Conservation (phyloP, 2,888 invertebrate species). For the Drosophila fulvimacula region DNA sequence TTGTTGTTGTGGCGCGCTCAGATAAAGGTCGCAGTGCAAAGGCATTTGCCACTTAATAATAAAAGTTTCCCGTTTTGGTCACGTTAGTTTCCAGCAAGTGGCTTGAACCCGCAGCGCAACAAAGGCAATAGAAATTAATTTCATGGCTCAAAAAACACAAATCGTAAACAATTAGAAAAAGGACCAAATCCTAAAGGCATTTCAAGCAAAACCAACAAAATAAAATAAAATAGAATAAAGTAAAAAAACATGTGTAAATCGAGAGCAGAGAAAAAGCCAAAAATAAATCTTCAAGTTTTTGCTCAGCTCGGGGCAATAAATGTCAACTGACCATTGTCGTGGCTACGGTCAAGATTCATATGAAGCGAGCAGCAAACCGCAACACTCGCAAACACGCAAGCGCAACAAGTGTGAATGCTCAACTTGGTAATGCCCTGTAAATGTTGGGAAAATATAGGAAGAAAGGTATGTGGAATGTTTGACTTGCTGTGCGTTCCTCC, state of each 20-base stretch:
- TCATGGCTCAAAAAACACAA: slow-evolving; percentile 76
- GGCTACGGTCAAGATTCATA: slow-evolving; percentile 1
- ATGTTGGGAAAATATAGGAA: too few relatives aligned
- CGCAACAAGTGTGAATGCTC: slow-evolving; percentile 7
- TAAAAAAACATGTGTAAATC: slow-evolving; percentile 21
- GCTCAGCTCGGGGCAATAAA: slow-evolving; percentile 27
- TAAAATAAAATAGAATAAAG: neutral
- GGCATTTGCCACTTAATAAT: slow-evolving; percentile 43
- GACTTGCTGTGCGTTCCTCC: neutral
- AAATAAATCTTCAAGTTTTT: slow-evolving; percentile 43
- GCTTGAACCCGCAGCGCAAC: slow-evolving; percentile 31
- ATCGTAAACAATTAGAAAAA: slow-evolving; percentile 70
- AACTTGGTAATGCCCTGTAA: slow-evolving; percentile 2
- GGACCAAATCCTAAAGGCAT: slow-evolving; percentile 16
- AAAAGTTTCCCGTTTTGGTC: slow-evolving; percentile 21
- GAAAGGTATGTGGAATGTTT: neutral
- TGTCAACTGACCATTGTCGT: slow-evolving; percentile 28
- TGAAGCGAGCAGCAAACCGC: slow-evolving; percentile 34
- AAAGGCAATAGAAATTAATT: slow-evolving; percentile 75
- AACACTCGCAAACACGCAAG: slow-evolving; percentile 49
- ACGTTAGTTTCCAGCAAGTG: slow-evolving; percentile 30
- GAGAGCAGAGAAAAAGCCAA: slow-evolving; percentile 10
- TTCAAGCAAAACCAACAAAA: slow-evolving; percentile 30
- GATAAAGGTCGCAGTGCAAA: slow-evolving; percentile 45
- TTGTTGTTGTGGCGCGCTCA: slow-evolving; percentile 4